Percentiles rank a stretch among this genome's conserved stretches.
Evolutionary conservation across 1,140 invertebrate species (phyloP).

Genomic region (Plutomurus gul): DNA sequence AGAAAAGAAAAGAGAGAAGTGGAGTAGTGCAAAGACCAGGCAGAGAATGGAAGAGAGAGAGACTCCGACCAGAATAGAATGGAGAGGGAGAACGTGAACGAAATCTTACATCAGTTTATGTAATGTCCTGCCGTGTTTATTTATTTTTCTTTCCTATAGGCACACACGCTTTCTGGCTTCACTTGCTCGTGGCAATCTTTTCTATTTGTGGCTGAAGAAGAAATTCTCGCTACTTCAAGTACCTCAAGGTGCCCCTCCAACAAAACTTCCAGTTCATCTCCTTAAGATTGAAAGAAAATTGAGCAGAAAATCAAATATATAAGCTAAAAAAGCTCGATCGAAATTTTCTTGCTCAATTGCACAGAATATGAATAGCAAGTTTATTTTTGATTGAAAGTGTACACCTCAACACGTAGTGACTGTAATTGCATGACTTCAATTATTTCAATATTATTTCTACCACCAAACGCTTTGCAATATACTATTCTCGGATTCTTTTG

Average conservation of each 20-base stretch:
- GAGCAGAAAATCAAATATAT: not conserved
- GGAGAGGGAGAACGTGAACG: not conserved
- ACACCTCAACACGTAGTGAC: no score
- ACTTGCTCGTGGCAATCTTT: conserved; percentile 18
- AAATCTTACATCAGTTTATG: conserved; percentile 13
- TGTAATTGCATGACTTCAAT: no score
- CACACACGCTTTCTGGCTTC: not conserved
- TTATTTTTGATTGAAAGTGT: no score
- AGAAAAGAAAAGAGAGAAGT: not conserved
- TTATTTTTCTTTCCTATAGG: conserved; percentile 13
- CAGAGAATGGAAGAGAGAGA: not conserved
- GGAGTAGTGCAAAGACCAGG: no score
- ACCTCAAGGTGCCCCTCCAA: conserved; percentile 4
- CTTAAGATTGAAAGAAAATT: conserved; percentile 25
- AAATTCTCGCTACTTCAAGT: not conserved
- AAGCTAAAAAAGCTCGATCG: no score
- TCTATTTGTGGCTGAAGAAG: conserved; percentile 6
- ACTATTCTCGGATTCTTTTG: no score
- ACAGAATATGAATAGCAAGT: no score
- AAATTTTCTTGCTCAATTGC: no score
- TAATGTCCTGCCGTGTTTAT: conserved; percentile 12
- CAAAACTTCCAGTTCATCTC: conserved; percentile 14
- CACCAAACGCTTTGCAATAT: no score
- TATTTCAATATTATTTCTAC: no score
- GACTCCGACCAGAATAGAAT: not conserved